Evolutionary conservation across 1,140 invertebrate species (phyloP), one percentile per base, ranked within the genome.

Genomic region (Cheumatopsyche charites): DNA sequence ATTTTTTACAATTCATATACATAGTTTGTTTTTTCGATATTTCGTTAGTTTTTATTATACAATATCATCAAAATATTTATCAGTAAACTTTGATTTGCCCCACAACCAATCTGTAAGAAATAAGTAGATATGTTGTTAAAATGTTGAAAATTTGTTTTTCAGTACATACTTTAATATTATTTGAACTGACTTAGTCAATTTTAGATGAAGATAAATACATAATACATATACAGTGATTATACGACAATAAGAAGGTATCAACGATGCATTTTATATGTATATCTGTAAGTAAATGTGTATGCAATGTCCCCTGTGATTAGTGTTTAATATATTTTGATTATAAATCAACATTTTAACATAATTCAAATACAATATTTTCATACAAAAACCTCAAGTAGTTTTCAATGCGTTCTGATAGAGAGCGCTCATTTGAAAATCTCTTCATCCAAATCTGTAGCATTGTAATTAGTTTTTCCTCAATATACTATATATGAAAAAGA

Each of bases 291-390:
- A 52, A 52, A 17, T 52, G 19, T 17, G 19, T 17, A 52, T 52
- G 47, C 6, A 52, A 52, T 52, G 19, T 25, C 25, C 23, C 23
- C 19, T 58, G 9, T 25, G 9, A 19, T 58, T 58, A 25, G 23
- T 25, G 11, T 42, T 42, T 6, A 42, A 52, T 52, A 17, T 15
- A 58, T 25, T 58, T 4, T 58, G 23, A 25, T 12, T 2, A 3
- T 58, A 58, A 58, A 58, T 58, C 55, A 58, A 58, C 55, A 58
- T 58, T 58, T 58, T 58, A 58, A 58, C 55, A 58, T 58, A 9
- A 25, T 17, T 23, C 4, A 25, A 6, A 15, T 47, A n/a, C 15
- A 13, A 42, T 42, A 6, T 42, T 42, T 42, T n/a, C n/a, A n/a
- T n/a, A n/a, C n/a, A n/a, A n/a, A 58, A 58, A 58, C 47, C 47